Percentiles rank a stretch among this genome's conserved stretches.
Conservation (phyloP, 1,140 invertebrate genomes). For the Hyphantria cunea region DNA sequence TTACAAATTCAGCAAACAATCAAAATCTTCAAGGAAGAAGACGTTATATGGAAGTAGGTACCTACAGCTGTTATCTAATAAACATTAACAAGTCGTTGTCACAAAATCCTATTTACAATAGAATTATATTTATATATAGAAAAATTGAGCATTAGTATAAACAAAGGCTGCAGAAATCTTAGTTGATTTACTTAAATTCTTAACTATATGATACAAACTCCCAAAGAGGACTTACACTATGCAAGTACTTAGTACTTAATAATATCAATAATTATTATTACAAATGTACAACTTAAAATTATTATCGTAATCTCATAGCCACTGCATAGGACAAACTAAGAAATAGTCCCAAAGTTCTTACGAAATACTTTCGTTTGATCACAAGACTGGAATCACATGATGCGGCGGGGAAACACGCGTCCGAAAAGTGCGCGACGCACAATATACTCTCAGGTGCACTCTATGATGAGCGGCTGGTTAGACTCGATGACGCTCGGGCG, state of each 20-base stretch:
- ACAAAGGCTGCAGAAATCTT: slow-evolving; percentile 64
- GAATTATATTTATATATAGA: slow-evolving; percentile 61
- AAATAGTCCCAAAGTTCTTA: slow-evolving; percentile 50
- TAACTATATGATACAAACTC: slow-evolving; percentile 47
- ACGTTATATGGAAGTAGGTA: slow-evolving; percentile 32
- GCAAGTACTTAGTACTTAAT: slow-evolving; percentile 78
- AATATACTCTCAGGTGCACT: slow-evolving; percentile 87
- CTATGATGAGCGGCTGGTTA: slow-evolving; percentile 92
- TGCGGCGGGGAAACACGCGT: slow-evolving; percentile 67
- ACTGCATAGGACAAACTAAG: slow-evolving; percentile 57
- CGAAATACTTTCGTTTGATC: slow-evolving; percentile 66
- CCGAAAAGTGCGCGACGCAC: slow-evolving; percentile 31
- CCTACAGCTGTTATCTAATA: slow-evolving; percentile 25
- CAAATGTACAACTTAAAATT: slow-evolving; percentile 72
- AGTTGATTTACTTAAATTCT: slow-evolving; percentile 58
- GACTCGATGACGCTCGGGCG: slow-evolving; percentile 92
- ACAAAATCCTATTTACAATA: slow-evolving; percentile 71
- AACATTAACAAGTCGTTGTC: slow-evolving; percentile 48
- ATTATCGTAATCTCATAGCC: slow-evolving; percentile 77
- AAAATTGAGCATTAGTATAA: slow-evolving; percentile 77
- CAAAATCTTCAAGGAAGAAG: slow-evolving; percentile 36
- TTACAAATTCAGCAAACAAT: slow-evolving; percentile 35
- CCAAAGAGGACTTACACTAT: slow-evolving; percentile 46
- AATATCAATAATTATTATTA: slow-evolving; percentile 51
- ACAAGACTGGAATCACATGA: slow-evolving; percentile 71